Conservation (phyloP, 2,888 invertebrate species). For the Griposia aprilina region DNA sequence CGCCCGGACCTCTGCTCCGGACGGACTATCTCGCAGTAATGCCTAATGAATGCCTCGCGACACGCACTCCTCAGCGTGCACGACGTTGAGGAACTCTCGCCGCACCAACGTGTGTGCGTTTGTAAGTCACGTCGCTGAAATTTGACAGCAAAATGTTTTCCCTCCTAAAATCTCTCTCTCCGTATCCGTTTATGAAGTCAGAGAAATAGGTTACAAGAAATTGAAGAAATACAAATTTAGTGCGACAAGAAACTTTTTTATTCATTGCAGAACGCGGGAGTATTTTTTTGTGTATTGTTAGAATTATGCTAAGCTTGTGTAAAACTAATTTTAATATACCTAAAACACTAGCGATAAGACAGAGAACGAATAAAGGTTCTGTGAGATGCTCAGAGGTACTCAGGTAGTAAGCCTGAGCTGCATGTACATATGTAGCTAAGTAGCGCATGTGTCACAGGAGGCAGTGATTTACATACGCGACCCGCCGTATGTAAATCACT, state of each 20-base stretch:
- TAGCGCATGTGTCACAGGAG: background rate
- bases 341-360: background rate
- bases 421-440: background rate
- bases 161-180: background rate
- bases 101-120: background rate
- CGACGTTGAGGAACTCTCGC: too few relatives aligned
- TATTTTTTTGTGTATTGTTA: too few relatives aligned
- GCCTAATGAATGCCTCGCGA: constrained; percentile 15
- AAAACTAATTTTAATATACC: background rate
- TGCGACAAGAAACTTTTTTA: background rate
- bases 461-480: constrained; percentile 55
- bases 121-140: background rate
- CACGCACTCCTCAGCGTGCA: constrained; percentile 1
- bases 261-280: background rate
- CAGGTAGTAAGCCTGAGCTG: background rate
- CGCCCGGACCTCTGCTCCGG: background rate
- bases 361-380: background rate
- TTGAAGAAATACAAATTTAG: background rate
- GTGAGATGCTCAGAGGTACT: background rate
- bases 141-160: background rate
- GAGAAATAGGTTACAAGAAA: background rate
- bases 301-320: background rate
- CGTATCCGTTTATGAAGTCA: too few relatives aligned
- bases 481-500: constrained; percentile 78
- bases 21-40: constrained; percentile 6